Base-by-base conservation (phyloP, 2,888 invertebrate genomes). In the Dendrolimus pini region DNA sequence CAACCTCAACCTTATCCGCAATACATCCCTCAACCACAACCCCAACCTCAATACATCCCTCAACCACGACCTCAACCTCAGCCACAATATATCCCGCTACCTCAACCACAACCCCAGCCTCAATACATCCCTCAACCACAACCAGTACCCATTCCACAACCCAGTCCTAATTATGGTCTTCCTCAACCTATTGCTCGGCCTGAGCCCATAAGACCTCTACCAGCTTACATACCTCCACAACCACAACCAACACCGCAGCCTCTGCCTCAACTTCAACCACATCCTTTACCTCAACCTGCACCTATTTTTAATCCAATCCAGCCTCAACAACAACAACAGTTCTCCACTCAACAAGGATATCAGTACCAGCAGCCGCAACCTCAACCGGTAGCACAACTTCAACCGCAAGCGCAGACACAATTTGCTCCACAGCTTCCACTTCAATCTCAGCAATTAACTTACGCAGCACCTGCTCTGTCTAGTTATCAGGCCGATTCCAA, bases 401-500 rank as follows among this genome's bases (percentile, higher is more conserved):
- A 64, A 60, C 69, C 73, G 7, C 69, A 70, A 54, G 42, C 62
- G 41, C 61, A 63, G 18, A 55, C 53, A 8, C 61, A 61, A 57
- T 61, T 60, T 52, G 57, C 58, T 52, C 52, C 63, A 1, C 72
- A 71, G 53, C 61, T 74, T 12, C 72, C 77, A 2, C 62, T 78
- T 1, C 82, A 82, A 66, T 62, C 73, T 9, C 77, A 79, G 56
- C 63, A 72, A 2, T 59, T 68, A 7, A 68, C 58, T 53, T 69
- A 60, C 52, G 65, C 66, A 30, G 62, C 66, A 9, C 63, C 82
- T 14, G 66, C 70, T 1, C 59, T 79, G 14, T 81, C 85, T 1
- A 85, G 85, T 59, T 85, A 85, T 67, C 88, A 90, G 63, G 84
- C 89, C 7, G 88, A 89, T 61, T 79, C 80, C 0, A 77, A 81